Evolutionary conservation across 2,888 invertebrate species (phyloP), one percentile per base, ranked within the genome.

Genomic region (Lasioglossum figueresi): DNA sequence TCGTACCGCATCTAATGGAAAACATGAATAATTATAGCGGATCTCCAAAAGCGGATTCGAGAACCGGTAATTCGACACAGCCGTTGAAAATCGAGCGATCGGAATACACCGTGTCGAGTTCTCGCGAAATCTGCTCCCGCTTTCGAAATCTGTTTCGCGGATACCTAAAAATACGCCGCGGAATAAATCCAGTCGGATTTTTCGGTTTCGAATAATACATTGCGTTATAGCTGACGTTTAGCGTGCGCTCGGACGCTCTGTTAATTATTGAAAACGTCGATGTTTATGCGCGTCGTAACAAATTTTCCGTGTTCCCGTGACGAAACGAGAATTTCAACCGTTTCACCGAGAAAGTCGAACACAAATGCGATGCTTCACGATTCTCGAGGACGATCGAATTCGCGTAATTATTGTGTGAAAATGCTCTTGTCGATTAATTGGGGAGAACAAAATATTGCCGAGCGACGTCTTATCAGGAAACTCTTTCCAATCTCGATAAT

Each of bases 11-110:
- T 80, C 87, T 90, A 90, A 90, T 90, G 90, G 86, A 88, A 84
- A 81, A 83, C 79, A 88, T 90, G 85, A 90, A 91, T 91, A 88
- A 91, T 90, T 91, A 79, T 71, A 43, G 76, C 56, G 89, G 88
- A 81, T 91, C 88, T 83, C 89, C 76, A 89, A 89, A 43, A 90
- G 87, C 85, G 83, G 87, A 88, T 90, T 89, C 89, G 72, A 78
- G 83, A n/a, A 78, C 78, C 80, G 74, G 73, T 79, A 82, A 88
- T 82, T 88, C 85, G 83, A 75, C 80, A 79, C 78, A 27, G 80
- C 66, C 63, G 70, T 66, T 43, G n/a, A 66, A 79, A 71, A 78
- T 73, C 85, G 80, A 74, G 85, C 77, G 78, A 71, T 77, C 79
- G 77, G 81, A 88, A 89, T 84, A 84, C 72, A 66, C 79, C 86